Conservation (phyloP, 2,113 vertebrate species). For the Cnemophilus loriae region DNA sequence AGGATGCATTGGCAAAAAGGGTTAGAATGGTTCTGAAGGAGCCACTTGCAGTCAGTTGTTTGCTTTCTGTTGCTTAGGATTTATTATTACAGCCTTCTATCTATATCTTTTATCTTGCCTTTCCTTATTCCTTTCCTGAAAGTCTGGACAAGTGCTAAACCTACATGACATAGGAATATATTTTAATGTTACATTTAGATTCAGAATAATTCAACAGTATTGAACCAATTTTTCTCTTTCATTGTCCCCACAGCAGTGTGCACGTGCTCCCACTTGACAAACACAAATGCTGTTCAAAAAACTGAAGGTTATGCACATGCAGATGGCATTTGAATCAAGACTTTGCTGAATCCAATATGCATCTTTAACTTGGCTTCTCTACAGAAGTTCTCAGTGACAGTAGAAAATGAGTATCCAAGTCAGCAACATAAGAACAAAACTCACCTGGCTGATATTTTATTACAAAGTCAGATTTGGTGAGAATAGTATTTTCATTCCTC, state of each 20-base stretch:
- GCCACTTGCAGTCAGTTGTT: background rate
- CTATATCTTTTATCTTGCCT: background rate
- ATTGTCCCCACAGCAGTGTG: background rate
- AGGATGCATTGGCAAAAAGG: conserved; percentile 1
- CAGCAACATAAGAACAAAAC: background rate
- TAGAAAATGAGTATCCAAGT: background rate
- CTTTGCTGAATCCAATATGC: background rate
- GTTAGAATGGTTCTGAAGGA: conserved; percentile 9
- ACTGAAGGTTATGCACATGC: background rate
- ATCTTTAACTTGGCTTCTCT: background rate
- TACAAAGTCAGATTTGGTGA: background rate
- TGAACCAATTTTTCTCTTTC: background rate
- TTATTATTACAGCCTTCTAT: background rate
- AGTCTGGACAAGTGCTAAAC: background rate
- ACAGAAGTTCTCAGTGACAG: background rate
- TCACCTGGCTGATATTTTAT: background rate
- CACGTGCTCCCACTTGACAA: background rate
- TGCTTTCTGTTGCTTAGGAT: background rate
- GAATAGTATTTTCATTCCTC: background rate
- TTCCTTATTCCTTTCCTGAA: background rate
- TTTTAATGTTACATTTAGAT: background rate
- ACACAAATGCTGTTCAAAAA: background rate
- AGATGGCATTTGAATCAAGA: background rate
- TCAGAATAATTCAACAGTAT: background rate
- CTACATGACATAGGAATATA: background rate